These are phyloP conservation scores for Drosophila navojoa DNA, from an alignment of 1,140 invertebrate genomes.

Conservation along the genomic window DNA sequence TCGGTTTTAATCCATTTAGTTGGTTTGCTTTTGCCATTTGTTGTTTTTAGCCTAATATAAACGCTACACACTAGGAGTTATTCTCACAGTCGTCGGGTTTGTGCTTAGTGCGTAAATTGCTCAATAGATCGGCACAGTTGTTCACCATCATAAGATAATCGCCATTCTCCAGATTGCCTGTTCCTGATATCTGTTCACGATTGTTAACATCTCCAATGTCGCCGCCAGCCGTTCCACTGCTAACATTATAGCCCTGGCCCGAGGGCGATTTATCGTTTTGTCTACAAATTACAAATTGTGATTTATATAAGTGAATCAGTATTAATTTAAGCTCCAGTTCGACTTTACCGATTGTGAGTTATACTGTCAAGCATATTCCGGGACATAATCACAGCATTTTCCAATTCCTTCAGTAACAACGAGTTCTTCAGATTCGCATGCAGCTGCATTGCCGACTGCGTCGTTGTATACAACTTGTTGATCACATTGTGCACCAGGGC, in stretches of 20 bases:
- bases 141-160: constrained; percentile 84
- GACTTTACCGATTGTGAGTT: constrained; percentile 72
- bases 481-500: constrained; percentile 83
- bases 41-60: constrained; percentile 61
- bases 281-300: constrained; percentile 34
- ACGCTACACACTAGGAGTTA: constrained; percentile 83
- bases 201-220: constrained; percentile 41
- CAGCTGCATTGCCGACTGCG: constrained; percentile 80
- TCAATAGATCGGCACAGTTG: constrained; percentile 83
- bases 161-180: constrained; percentile 72
- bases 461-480: constrained; percentile 81
- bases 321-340: background rate
- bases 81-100: constrained; percentile 84
- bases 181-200: constrained; percentile 59
- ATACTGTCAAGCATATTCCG: constrained; percentile 84
- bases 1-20: constrained; percentile 51
- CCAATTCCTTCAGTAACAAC: constrained; percentile 84
- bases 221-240: constrained; percentile 47
- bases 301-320: background rate
- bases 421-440: constrained; percentile 81
- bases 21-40: constrained; percentile 5
- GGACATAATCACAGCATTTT: constrained; percentile 85
- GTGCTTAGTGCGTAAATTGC: constrained; percentile 83
- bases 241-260: constrained; percentile 51
- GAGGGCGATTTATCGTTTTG: constrained; percentile 61